Conservation (phyloP, 2,113 vertebrate genomes). For the Ammodramus savannarum region DNA sequence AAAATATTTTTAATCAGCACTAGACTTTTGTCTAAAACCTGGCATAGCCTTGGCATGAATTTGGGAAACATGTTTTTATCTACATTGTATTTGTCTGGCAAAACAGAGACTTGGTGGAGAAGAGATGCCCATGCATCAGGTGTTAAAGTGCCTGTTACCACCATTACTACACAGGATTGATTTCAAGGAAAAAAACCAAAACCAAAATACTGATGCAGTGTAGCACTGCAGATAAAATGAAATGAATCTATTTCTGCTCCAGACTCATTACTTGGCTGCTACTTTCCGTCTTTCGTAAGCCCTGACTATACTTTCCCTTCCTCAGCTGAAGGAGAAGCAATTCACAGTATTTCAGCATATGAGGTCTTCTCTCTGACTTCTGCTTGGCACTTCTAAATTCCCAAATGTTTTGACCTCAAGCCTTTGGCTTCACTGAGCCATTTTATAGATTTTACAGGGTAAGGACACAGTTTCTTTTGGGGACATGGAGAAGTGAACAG, state of each 20-base stretch:
- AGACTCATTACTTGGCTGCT: not conserved
- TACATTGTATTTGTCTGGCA: not conserved
- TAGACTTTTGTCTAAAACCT: not conserved
- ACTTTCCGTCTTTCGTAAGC: not conserved
- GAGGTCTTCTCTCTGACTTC: not conserved
- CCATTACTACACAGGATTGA: not conserved
- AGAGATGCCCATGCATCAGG: not conserved
- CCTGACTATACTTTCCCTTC: not conserved
- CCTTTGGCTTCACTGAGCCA: not conserved
- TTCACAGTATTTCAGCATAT: not conserved
- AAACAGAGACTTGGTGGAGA: not conserved
- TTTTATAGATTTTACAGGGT: not conserved
- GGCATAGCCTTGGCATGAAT: not conserved
- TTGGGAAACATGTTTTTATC: not conserved
- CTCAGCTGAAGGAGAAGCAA: not conserved
- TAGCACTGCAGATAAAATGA: not conserved
- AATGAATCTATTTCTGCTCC: not conserved
- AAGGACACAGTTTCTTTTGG: not conserved
- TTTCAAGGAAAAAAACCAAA: not conserved
- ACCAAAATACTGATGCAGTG: not conserved
- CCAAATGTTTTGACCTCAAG: not conserved
- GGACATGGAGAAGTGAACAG: not conserved
- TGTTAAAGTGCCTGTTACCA: not conserved
- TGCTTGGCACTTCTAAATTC: not conserved
- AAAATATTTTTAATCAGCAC: not conserved